A percentile compares a stretch with the other conserved stretches of the same genome.
Conservation (phyloP, 2,113 vertebrate species). For the Pelodiscus sinensis region DNA sequence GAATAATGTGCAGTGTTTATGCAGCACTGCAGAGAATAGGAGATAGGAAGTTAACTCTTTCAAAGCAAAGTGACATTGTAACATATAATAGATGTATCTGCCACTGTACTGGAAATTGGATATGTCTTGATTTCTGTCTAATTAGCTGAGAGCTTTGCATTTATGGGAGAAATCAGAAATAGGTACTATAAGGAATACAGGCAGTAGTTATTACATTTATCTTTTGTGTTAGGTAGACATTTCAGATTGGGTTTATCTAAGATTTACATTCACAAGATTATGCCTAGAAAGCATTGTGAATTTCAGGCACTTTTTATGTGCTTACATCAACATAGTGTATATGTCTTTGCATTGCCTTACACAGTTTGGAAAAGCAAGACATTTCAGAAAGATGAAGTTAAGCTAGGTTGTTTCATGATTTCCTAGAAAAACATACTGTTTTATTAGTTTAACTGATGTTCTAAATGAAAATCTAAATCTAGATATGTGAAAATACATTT, state of each 20-base stretch:
- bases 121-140: neutral
- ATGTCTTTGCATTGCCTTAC: neutral
- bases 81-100: neutral
- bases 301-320: conserved; percentile 24
- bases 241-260: conserved; percentile 42
- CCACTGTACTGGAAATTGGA: neutral
- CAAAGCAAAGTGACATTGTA: neutral
- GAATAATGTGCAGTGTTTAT: conserved; percentile 73
- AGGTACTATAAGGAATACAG: conserved; percentile 4
- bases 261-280: neutral
- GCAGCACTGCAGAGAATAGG: conserved; percentile 64
- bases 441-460: conserved; percentile 42
- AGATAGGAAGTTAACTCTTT: conserved; percentile 73
- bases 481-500: conserved; percentile 50
- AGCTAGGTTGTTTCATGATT: neutral
- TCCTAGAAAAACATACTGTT: conserved; percentile 7
- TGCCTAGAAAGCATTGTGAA: conserved; percentile 5
- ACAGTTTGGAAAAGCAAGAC: neutral
- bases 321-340: conserved; percentile 26
- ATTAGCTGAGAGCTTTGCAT: conserved; percentile 27
- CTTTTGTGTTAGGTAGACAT: conserved; percentile 29
- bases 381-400: conserved; percentile 41
- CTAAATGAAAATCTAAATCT: neutral
- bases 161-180: neutral
- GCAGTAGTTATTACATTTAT: conserved; percentile 20